Conservation (phyloP, 2,888 invertebrate species). For the Cephus spinipes region DNA sequence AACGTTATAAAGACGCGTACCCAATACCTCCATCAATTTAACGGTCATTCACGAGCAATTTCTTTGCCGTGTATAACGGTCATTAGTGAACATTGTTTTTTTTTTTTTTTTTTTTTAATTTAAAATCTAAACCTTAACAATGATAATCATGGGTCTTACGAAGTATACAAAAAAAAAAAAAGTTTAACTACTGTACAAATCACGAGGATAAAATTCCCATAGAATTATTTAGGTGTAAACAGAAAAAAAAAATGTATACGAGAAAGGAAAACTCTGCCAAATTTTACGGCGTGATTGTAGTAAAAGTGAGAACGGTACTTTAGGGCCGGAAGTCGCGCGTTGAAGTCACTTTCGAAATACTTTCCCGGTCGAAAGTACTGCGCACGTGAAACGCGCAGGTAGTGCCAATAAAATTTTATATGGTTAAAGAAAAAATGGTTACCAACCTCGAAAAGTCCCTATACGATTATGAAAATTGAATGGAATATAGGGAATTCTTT, state of each 20-base stretch:
- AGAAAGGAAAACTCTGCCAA: neutral
- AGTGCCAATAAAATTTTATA: neutral
- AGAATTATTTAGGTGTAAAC: neutral
- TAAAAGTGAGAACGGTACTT: neutral
- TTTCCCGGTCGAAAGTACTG: slow-evolving; percentile 23
- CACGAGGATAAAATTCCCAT: neutral
- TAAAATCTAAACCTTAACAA: neutral
- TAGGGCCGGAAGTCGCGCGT: slow-evolving; percentile 23
- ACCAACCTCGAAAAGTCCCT: neutral
- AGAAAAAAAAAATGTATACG: neutral
- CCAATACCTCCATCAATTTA: neutral
- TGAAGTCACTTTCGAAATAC: slow-evolving; percentile 45
- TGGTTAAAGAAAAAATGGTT: neutral
- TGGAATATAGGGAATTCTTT: neutral
- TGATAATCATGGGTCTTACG: neutral
- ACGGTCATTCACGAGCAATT: neutral
- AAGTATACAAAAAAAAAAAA: neutral
- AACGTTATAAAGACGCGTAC: neutral
- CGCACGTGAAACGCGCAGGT: neutral
- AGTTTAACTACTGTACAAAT: neutral
- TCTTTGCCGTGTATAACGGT: neutral
- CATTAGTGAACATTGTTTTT: neutral
- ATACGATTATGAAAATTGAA: neutral
- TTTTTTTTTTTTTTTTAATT: neutral
- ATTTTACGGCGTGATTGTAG: neutral